Base-by-base conservation (phyloP, 2,888 invertebrate species). In the Hymenopus coronatus region DNA sequence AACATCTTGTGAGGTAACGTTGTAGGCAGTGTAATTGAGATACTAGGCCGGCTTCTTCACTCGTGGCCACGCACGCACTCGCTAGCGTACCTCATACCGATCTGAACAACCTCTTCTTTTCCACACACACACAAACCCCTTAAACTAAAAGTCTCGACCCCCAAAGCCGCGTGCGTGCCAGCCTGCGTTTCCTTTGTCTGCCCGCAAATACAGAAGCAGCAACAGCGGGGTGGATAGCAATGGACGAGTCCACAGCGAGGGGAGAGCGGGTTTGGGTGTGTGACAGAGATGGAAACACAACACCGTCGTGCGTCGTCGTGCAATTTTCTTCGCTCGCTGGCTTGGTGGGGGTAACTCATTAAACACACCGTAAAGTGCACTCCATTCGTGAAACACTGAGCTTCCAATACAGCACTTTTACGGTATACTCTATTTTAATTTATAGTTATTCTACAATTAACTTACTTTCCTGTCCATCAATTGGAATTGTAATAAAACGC, bases 341-440 rank as follows among this genome's bases (percentile, higher is more conserved):
- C 92, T 91, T 92, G 91, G 93, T 93, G 94, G 92, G 92, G 70
- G 87, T 83, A 89, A 82, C 28, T 83, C 83, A 30, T 30, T 30
- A 83, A 6, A 28, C 28, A 28, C 30, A 15, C 28, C n/a, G 82
- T 8, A 14, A 81, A 20, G 33, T 30, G 46, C 46, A 83, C 9
- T 40, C 40, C 40, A 40, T 6, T 4, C 7, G 33, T 33, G 33
- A 8, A 33, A 33, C 33, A 33, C 33, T 7, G 33, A 33, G 33
- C 33, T 33, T 33, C 33, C 33, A 33, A 33, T 33, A 4, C 33
- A 33, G 8, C 33, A 33, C 33, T 33, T n/a, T n/a, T 8, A 7
- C 33, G 8, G 0, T 7, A 33, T 33, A 33, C 8, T 33, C 33
- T 33, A n/a, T 33, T 33, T 33, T 33, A 33, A 33, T 33, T 33